Evolutionary conservation across 1,140 invertebrate species (phyloP).

Genomic region (Bactericera cockerelli): DNA sequence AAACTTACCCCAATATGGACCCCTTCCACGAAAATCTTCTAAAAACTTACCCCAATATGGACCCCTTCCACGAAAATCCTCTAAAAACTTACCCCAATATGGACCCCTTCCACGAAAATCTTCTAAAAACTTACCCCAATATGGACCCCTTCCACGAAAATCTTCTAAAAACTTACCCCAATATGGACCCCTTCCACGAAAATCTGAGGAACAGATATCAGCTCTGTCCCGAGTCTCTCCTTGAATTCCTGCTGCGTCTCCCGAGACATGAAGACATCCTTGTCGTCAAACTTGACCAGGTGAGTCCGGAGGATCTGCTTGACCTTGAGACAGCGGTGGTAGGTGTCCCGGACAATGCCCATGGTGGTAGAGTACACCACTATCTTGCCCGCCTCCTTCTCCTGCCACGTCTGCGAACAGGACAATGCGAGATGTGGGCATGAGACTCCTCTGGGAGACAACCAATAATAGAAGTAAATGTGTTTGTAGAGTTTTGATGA

Average conservation of each 20-base stretch:
- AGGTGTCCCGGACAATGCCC: conserved; percentile 77
- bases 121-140: too few relatives aligned
- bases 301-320: conserved; percentile 86
- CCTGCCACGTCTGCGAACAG: conserved; percentile 63
- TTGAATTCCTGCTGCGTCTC: conserved; percentile 76
- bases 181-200: conserved; percentile 85
- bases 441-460: too few relatives aligned
- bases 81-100: too few relatives aligned
- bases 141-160: too few relatives aligned
- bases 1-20: too few relatives aligned
- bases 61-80: too few relatives aligned
- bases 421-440: too few relatives aligned
- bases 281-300: conserved; percentile 80
- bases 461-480: too few relatives aligned
- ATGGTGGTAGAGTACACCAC: conserved; percentile 87
- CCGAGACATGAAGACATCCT: conserved; percentile 81
- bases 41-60: too few relatives aligned
- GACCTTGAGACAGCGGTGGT: conserved; percentile 73
- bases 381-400: conserved; percentile 77
- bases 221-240: conserved; percentile 55
- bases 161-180: conserved; percentile 83
- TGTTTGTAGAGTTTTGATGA: too few relatives aligned
- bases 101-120: too few relatives aligned
- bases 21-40: too few relatives aligned
- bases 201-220: conserved; percentile 70